Percentiles rank a stretch among this genome's conserved stretches.
phyloP scores from a whole-genome alignment of 2,113 vertebrate genomes.

The Ascaphus truei region DNA sequence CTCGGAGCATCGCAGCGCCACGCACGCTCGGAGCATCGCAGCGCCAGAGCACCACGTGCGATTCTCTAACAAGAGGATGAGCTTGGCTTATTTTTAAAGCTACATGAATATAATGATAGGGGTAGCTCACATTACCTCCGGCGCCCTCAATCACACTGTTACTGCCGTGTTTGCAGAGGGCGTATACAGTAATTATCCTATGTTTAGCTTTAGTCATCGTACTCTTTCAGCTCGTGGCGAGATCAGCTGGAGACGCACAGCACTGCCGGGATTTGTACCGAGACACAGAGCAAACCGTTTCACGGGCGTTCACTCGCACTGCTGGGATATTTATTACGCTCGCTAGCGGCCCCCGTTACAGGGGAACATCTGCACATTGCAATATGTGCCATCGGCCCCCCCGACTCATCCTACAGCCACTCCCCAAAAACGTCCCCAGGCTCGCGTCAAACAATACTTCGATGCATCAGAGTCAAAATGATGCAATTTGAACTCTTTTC shows the following conservation, averaged over 20 bases:
- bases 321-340: too few relatives aligned
- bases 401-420: too few relatives aligned
- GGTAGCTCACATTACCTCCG: neutral
- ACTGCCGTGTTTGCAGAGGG: neutral
- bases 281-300: too few relatives aligned
- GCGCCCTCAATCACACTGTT: neutral
- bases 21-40: neutral
- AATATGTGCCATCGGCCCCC: too few relatives aligned
- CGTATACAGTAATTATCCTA: constrained; percentile 4
- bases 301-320: too few relatives aligned
- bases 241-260: neutral
- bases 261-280: too few relatives aligned
- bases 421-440: too few relatives aligned
- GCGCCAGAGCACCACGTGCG: neutral
- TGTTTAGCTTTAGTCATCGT: neutral
- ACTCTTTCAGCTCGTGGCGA: neutral
- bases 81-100: constrained; percentile 1
- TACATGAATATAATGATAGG: constrained; percentile 3
- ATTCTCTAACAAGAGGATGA: neutral
- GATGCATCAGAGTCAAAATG: too few relatives aligned
- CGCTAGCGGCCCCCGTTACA: too few relatives aligned
- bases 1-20: neutral
- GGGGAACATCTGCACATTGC: too few relatives aligned
- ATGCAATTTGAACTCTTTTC: too few relatives aligned
- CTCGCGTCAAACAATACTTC: too few relatives aligned